Percentiles rank a stretch among this genome's conserved stretches.
Evolutionary conservation across 1,140 invertebrate species (phyloP).

Genomic region (Drosophila jambulina): DNA sequence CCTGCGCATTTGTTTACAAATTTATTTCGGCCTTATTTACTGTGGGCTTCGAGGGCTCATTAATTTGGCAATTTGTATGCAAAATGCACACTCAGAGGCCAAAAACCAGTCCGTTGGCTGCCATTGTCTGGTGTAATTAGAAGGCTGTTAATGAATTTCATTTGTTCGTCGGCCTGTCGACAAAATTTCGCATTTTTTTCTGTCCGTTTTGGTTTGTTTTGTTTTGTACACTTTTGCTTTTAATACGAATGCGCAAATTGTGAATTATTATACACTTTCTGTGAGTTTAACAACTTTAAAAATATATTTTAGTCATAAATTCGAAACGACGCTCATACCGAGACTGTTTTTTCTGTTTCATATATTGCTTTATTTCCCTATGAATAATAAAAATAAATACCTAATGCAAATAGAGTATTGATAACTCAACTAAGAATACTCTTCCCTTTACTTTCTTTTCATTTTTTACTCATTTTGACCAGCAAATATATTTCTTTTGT

Average conservation of each 20-base stretch:
- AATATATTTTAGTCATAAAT: background rate
- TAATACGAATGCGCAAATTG: slow-evolving; percentile 49
- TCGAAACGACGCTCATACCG: background rate
- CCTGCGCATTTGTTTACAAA: slow-evolving; percentile 43
- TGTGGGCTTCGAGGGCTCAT: slow-evolving; percentile 59
- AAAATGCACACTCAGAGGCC: slow-evolving; percentile 70
- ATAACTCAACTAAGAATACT: background rate
- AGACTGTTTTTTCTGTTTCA: background rate
- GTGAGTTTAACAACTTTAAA: background rate
- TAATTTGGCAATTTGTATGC: slow-evolving; percentile 83
- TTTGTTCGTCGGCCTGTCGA: slow-evolving; percentile 65
- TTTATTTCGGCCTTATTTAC: slow-evolving; percentile 59
- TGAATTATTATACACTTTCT: slow-evolving; percentile 9
- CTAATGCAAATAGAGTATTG: background rate
- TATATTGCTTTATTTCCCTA: background rate
- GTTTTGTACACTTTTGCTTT: slow-evolving; percentile 53
- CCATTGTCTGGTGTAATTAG: slow-evolving; percentile 79
- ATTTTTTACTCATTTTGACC: slow-evolving; percentile 41
- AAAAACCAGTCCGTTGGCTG: slow-evolving; percentile 45
- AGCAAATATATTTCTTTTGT: slow-evolving; percentile 46
- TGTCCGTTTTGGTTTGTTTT: slow-evolving; percentile 15
- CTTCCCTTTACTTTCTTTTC: background rate
- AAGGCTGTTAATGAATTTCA: slow-evolving; percentile 81
- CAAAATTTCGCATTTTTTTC: slow-evolving; percentile 42
- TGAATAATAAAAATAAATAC: background rate